A percentile compares a stretch with the other conserved stretches of the same genome.
Conservation (phyloP, 2,113 vertebrate genomes). For the Hassar affinis region DNA sequence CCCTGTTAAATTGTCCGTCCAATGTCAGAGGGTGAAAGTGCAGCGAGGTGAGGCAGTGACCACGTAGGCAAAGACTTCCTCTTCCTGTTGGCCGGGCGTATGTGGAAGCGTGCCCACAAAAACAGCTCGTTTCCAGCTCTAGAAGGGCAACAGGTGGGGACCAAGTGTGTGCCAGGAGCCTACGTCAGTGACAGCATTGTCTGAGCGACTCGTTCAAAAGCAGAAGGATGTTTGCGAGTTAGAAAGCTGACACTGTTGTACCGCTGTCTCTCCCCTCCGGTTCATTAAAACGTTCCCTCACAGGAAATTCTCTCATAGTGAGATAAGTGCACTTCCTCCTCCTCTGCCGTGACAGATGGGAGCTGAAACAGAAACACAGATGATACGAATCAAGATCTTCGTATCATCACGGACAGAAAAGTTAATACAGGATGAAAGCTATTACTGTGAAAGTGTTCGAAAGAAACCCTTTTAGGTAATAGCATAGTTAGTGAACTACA, state of each 20-base stretch:
- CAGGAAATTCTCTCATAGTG: slow-evolving; percentile 65
- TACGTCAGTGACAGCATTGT: slow-evolving; percentile 43
- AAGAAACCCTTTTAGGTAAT: background rate
- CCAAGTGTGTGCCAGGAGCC: slow-evolving; percentile 20
- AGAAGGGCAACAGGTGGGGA: slow-evolving; percentile 45
- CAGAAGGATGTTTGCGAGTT: slow-evolving; percentile 66
- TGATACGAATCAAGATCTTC: background rate
- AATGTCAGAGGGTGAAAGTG: slow-evolving; percentile 67
- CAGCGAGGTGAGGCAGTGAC: slow-evolving; percentile 65
- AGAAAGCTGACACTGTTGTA: slow-evolving; percentile 29
- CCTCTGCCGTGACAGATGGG: background rate
- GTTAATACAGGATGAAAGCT: background rate
- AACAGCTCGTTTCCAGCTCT: slow-evolving; percentile 43
- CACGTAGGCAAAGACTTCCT: slow-evolving; percentile 71
- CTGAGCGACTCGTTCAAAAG: slow-evolving; percentile 30
- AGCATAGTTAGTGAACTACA: background rate
- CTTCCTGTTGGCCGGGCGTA: slow-evolving; percentile 67
- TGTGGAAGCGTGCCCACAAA: slow-evolving; percentile 50
- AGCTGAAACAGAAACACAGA: background rate
- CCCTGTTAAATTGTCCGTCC: slow-evolving; percentile 46
- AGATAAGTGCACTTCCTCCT: slow-evolving; percentile 66
- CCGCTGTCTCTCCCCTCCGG: slow-evolving; percentile 33
- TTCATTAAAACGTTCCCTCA: slow-evolving; percentile 57
- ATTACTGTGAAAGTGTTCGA: background rate
- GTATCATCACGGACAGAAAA: no score